Evolutionary conservation across 2,888 invertebrate species (phyloP), one percentile per base, ranked within the genome.

Genomic region (Salpingus planirostris): DNA sequence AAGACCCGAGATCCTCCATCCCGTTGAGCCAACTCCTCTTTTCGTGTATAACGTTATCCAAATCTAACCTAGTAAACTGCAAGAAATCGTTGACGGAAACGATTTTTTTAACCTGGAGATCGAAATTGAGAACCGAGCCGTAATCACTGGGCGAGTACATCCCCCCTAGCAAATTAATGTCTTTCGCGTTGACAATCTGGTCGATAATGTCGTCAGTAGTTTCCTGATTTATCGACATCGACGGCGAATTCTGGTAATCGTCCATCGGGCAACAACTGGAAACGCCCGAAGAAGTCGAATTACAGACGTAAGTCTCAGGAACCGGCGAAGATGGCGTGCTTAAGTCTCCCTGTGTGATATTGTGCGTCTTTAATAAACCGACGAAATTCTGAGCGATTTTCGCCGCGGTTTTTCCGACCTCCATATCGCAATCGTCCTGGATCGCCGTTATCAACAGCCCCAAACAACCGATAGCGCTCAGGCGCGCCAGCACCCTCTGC

Each of bases 391-490:
- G 60, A 3, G 78, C 68, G 21, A 80, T 68, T 11, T 57, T 49
- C 2, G 76, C 68, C 0, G 81, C 72, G 1, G 67, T 62, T 42
- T 76, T 78, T 37, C 80, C 70, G 0, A 86, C 83, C 49, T 79
- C 79, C 0, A 80, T 65, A 58, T 87, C 83, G 31, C 76, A 76
- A 38, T 83, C 80, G 28, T 80, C 76, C 24, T 75, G 66, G 3
- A 86, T 57, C 1, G 81, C 70, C 29, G 71, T 69, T 1, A 83
- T 62, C 21, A 87, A 60, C 1, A 82, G 78, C 2, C 80, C 78
- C 3, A 87, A 67, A 46, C 84, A 82, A 2, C 80, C 81, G 12
- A 75, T 73, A 1, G 70, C 63, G 0, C 80, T 72, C n/a, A 86
- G 59, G 44, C 80, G 78, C 1, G 76, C 71, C 13, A 87, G 56